These are phyloP conservation scores for Ecdyonurus torrentis DNA, from an alignment of 2,888 invertebrate genomes.

Conservation along the genomic window DNA sequence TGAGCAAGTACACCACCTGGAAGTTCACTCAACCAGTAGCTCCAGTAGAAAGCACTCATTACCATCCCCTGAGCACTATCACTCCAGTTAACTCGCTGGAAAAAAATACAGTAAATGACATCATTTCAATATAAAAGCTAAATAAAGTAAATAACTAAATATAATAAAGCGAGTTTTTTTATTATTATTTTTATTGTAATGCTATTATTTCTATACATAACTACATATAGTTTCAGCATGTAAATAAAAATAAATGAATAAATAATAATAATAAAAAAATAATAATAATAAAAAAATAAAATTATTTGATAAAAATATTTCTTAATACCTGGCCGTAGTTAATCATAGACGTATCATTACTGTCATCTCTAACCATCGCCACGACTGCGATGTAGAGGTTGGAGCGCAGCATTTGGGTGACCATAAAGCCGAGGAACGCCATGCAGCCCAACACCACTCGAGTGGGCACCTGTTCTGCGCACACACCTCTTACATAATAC, in stretches of 20 bases:
- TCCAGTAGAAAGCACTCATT: slow-evolving; percentile 28
- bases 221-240: no score
- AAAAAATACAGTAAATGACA: no score
- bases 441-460: slow-evolving; percentile 14
- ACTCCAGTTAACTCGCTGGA: slow-evolving; percentile 19
- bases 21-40: slow-evolving; percentile 27
- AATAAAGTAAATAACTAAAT: no score
- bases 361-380: slow-evolving; percentile 17
- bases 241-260: no score
- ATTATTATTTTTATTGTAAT: no score
- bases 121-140: no score
- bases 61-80: slow-evolving; percentile 21
- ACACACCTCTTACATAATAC: neutral
- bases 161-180: no score
- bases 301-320: no score
- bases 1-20: slow-evolving; percentile 27
- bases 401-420: slow-evolving; percentile 16
- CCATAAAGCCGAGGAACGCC: slow-evolving; percentile 15
- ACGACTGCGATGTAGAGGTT: slow-evolving; percentile 21
- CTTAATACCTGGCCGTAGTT: neutral
- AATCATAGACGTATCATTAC: neutral
- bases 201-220: no score
- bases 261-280: no score
- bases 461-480: slow-evolving; percentile 10
- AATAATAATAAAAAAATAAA: no score